phyloP scores from a whole-genome alignment of 2,888 invertebrate genomes.

The Drosophila trichaetosa region DNA sequence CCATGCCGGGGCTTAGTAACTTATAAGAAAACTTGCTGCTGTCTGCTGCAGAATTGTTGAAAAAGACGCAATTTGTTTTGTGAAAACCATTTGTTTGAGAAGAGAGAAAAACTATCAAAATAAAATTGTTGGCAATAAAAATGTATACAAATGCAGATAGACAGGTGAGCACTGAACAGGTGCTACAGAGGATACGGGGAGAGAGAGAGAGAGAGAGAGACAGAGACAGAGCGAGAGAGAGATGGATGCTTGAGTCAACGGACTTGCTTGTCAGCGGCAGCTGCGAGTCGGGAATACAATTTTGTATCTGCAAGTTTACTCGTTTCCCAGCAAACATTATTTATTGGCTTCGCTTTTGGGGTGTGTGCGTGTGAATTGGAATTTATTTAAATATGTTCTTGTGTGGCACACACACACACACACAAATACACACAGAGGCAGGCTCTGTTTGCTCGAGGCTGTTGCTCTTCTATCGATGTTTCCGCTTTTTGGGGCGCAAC shows the following conservation, averaged over 20 bases:
- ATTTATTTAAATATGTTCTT: slow-evolving; percentile 78
- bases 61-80: slow-evolving; percentile 78
- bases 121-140: slow-evolving; percentile 77
- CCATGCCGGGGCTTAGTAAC: background rate
- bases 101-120: slow-evolving; percentile 67
- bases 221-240: background rate
- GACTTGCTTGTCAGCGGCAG: slow-evolving; percentile 39
- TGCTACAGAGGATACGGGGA: background rate
- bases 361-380: slow-evolving; percentile 60
- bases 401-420: slow-evolving; percentile 13
- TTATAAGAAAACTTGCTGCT: slow-evolving; percentile 2
- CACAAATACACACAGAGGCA: background rate
- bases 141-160: slow-evolving; percentile 74
- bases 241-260: slow-evolving; percentile 13
- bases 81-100: slow-evolving; percentile 75
- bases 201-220: background rate
- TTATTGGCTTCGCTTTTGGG: slow-evolving; percentile 69
- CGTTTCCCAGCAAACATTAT: slow-evolving; percentile 64
- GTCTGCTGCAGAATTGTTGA: slow-evolving; percentile 37
- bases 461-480: slow-evolving; percentile 29
- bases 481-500: slow-evolving; percentile 10
- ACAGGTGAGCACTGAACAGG: slow-evolving; percentile 49
- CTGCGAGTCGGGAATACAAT: slow-evolving; percentile 18
- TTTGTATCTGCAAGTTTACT: slow-evolving; percentile 46
- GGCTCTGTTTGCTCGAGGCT: background rate